A percentile compares a stretch with the other conserved stretches of the same genome.
Evolutionary conservation across 2,888 invertebrate species (phyloP).

Genomic region (Scrobipalpa atriplicella): DNA sequence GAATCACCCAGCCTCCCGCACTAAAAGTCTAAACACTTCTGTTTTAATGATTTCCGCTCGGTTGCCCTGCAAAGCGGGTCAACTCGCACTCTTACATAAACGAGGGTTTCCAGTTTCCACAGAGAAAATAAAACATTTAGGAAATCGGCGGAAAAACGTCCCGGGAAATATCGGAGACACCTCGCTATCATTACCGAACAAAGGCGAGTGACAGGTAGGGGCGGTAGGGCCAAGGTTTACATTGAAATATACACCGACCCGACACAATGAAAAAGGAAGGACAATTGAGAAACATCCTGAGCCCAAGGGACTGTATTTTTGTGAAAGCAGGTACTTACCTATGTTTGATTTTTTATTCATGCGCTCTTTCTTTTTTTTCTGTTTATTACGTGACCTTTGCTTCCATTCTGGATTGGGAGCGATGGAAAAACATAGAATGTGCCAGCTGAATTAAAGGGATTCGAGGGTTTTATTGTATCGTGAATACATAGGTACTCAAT

Average conservation of each 20-base stretch:
- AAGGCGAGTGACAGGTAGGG: constrained; percentile 23
- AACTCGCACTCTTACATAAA: background rate
- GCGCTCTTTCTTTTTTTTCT: background rate
- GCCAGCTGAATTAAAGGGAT: too few relatives aligned
- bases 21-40: constrained; percentile 3
- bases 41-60: constrained; percentile 8
- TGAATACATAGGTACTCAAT: too few relatives aligned
- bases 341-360: constrained; percentile 6
- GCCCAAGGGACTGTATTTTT: background rate
- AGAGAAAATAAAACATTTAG: constrained; percentile 8
- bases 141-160: constrained; percentile 4
- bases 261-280: constrained; percentile 34
- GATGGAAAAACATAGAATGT: too few relatives aligned
- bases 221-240: background rate
- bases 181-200: constrained; percentile 26
- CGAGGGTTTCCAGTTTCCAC: background rate
- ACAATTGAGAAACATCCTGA: constrained; percentile 8
- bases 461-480: too few relatives aligned
- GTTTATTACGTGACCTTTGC: background rate
- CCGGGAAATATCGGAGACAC: constrained; percentile 25
- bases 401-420: too few relatives aligned
- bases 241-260: constrained; percentile 17
- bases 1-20: background rate
- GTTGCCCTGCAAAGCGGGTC: background rate
- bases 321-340: background rate